phyloP scores from a whole-genome alignment of 1,140 invertebrate genomes.

The Drosophila lowei region DNA sequence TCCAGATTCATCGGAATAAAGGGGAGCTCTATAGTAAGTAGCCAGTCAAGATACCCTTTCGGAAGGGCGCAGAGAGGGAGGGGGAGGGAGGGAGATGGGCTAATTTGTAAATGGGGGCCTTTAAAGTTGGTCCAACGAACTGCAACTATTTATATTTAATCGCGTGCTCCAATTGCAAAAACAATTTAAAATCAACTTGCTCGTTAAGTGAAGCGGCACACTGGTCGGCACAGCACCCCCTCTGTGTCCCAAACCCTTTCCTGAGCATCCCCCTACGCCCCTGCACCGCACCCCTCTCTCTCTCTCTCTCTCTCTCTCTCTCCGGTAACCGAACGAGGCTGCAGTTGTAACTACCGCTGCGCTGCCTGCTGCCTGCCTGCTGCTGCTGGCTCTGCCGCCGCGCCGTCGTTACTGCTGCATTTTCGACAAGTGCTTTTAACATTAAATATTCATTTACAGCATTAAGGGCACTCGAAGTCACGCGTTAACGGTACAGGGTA shows the following conservation, averaged over 20 bases:
- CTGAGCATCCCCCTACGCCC: neutral
- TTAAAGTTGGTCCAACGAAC: constrained; percentile 54
- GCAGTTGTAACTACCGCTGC: constrained; percentile 36
- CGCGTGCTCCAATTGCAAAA: constrained; percentile 81
- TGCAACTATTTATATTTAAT: constrained; percentile 80
- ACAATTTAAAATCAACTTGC: constrained; percentile 81
- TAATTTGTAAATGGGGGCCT: constrained; percentile 49
- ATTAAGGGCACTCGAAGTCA: constrained; percentile 81
- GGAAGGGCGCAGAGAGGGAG: neutral
- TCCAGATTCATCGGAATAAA: neutral
- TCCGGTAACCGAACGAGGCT: constrained; percentile 42
- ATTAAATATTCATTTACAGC: constrained; percentile 82
- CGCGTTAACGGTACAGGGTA: constrained; percentile 70
- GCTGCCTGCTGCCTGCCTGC: constrained; percentile 8
- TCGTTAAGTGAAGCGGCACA: constrained; percentile 75
- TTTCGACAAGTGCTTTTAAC: constrained; percentile 82
- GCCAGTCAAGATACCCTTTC: too few species aligned
- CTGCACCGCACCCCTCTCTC: neutral
- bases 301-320: neutral
- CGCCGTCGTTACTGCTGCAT: constrained; percentile 63
- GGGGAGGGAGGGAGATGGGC: neutral
- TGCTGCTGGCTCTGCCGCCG: constrained; percentile 35
- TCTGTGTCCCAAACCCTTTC: neutral
- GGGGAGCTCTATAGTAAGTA: too few species aligned
- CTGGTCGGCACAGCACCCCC: constrained; percentile 17